Evolutionary conservation across 2,113 vertebrate genomes (phyloP).

Genomic region (Boleophthalmus pectinirostris): DNA sequence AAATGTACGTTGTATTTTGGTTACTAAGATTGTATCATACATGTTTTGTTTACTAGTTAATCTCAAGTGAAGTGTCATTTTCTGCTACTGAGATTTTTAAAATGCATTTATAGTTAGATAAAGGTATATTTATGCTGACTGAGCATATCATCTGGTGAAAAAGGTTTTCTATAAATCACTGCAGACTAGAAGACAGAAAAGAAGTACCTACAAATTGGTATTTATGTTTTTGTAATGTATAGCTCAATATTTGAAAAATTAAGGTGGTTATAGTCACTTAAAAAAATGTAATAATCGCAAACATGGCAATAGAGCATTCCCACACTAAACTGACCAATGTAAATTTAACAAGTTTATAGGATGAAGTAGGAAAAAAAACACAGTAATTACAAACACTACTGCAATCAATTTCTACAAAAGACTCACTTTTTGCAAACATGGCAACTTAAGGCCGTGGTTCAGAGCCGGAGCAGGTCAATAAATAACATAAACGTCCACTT

Average conservation of each 20-base stretch:
- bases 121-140: neutral
- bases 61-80: neutral
- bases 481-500: slow-evolving; percentile 3
- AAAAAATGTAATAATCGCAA: neutral
- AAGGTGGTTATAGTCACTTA: too few species aligned
- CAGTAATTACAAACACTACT: neutral
- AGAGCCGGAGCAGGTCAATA: slow-evolving; percentile 2
- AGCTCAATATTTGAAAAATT: too few species aligned
- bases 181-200: too few species aligned
- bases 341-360: neutral
- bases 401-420: neutral
- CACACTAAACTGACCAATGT: neutral
- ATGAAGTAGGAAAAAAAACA: neutral
- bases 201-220: too few species aligned
- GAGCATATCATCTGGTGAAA: too few species aligned
- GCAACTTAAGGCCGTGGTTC: neutral
- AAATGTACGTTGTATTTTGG: neutral
- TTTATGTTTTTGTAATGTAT: too few species aligned
- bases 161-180: too few species aligned
- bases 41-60: neutral
- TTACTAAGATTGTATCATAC: neutral
- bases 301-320: neutral
- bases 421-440: neutral
- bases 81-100: neutral
- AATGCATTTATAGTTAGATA: too few species aligned